Conservation (phyloP, 2,113 vertebrate species). For the Mirounga angustirostris region DNA sequence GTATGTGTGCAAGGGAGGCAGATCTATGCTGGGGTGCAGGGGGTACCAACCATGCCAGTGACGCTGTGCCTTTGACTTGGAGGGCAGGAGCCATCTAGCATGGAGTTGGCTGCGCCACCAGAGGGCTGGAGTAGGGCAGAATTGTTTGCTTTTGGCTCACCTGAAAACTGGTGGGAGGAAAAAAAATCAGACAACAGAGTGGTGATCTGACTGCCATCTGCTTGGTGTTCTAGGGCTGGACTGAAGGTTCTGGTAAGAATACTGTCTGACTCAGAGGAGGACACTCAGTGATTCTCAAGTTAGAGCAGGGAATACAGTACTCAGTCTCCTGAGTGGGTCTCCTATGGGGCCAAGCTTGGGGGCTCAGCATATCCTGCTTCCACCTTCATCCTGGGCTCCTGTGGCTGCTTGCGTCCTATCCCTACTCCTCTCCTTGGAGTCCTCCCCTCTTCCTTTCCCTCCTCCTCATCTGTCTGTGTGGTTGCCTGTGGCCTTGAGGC, state of each 20-base stretch:
- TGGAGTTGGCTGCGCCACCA: not conserved
- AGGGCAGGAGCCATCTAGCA: not conserved
- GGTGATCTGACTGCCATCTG: not conserved
- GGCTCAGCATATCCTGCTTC: not conserved
- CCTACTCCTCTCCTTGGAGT: not conserved
- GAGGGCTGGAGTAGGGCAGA: not conserved
- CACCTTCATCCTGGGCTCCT: not conserved
- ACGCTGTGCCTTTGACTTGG: not conserved
- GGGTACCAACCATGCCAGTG: not conserved
- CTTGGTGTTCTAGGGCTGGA: not conserved
- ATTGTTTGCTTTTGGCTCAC: not conserved
- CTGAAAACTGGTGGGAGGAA: not conserved
- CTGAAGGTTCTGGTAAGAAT: not conserved
- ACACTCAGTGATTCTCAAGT: not conserved
- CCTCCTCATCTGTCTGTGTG: not conserved
- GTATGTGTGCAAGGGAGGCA: not conserved
- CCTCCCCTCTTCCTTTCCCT: not conserved
- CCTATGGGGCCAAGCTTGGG: not conserved
- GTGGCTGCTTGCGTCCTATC: accelerated
- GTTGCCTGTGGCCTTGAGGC: not conserved
- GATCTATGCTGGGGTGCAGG: not conserved
- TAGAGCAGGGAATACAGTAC: not conserved
- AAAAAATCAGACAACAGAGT: not conserved
- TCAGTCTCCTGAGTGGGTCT: not conserved
- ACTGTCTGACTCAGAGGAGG: not conserved